These are phyloP conservation scores for Trisateles emortualis DNA, from an alignment of 2,888 invertebrate genomes.

Conservation along the genomic window DNA sequence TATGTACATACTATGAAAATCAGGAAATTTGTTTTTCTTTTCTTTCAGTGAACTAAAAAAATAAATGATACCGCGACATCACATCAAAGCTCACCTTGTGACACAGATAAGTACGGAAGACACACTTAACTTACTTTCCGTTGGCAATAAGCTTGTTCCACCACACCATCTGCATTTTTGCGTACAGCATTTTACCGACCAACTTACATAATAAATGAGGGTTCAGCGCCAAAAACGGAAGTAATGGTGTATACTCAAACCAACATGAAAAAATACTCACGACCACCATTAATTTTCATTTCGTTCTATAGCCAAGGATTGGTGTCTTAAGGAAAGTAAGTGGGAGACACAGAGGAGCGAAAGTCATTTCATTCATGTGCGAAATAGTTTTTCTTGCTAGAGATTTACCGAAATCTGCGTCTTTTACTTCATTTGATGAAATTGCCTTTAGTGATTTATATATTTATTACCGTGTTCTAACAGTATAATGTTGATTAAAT, in stretches of 20 bases:
- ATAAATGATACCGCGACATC: constrained; percentile 27
- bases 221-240: constrained; percentile 80
- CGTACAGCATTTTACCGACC: constrained; percentile 64
- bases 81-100: constrained; percentile 45
- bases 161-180: constrained; percentile 72
- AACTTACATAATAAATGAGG: constrained; percentile 84
- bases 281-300: constrained; percentile 85
- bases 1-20: background rate
- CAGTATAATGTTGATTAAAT: constrained; percentile 5
- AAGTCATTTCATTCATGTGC: constrained; percentile 52
- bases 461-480: background rate
- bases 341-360: constrained; percentile 47
- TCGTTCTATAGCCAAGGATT: constrained; percentile 76
- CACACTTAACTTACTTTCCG: constrained; percentile 49
- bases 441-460: constrained; percentile 11
- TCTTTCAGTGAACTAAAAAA: constrained; percentile 23
- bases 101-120: constrained; percentile 35
- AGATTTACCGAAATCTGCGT: constrained; percentile 42
- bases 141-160: constrained; percentile 51
- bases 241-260: constrained; percentile 85
- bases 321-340: constrained; percentile 76
- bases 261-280: constrained; percentile 86
- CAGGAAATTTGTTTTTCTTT: background rate
- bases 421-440: constrained; percentile 26
- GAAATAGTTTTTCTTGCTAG: constrained; percentile 44